A percentile compares a stretch with the other conserved stretches of the same genome.
Evolutionary conservation across 2,797 vertebrate genomes (phyloP).

Genomic region (Apogon hyalosoma): DNA sequence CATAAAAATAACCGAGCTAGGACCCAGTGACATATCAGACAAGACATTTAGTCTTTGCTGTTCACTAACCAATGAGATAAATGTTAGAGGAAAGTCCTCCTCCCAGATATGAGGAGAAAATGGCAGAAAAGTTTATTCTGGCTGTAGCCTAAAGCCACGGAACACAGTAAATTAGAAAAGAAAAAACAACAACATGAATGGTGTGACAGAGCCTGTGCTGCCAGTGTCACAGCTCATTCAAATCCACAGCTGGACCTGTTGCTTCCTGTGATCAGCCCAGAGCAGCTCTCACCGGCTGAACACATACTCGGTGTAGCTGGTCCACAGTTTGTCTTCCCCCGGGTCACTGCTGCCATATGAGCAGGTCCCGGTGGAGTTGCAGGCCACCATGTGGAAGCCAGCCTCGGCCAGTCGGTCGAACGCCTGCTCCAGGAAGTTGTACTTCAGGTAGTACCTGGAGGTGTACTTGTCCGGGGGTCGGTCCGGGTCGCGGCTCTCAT

Average conservation of each 20-base stretch:
- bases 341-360: slow-evolving; percentile 94
- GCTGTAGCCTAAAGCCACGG: slow-evolving; percentile 1
- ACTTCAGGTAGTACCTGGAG: slow-evolving; percentile 98
- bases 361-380: slow-evolving; percentile 98
- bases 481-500: slow-evolving; percentile 97
- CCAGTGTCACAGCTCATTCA: neutral
- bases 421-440: slow-evolving; percentile 98
- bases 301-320: slow-evolving; percentile 99
- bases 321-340: slow-evolving; percentile 99
- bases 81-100: neutral
- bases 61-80: slow-evolving; percentile 4
- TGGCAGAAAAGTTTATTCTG: slow-evolving; percentile 15
- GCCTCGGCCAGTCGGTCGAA: slow-evolving; percentile 97
- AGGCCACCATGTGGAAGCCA: slow-evolving; percentile 99
- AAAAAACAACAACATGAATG: neutral
- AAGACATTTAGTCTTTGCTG: neutral
- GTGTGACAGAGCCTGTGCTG: neutral
- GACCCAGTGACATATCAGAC: neutral
- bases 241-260: too few species aligned
- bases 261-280: too few species aligned
- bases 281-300: slow-evolving; percentile 89
- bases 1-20: slow-evolving; percentile 13
- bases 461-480: slow-evolving; percentile 98
- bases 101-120: neutral
- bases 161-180: neutral